Evolutionary conservation across 2,113 vertebrate species (phyloP), one percentile per base, ranked within the genome.

Genomic region (Laticauda colubrina): DNA sequence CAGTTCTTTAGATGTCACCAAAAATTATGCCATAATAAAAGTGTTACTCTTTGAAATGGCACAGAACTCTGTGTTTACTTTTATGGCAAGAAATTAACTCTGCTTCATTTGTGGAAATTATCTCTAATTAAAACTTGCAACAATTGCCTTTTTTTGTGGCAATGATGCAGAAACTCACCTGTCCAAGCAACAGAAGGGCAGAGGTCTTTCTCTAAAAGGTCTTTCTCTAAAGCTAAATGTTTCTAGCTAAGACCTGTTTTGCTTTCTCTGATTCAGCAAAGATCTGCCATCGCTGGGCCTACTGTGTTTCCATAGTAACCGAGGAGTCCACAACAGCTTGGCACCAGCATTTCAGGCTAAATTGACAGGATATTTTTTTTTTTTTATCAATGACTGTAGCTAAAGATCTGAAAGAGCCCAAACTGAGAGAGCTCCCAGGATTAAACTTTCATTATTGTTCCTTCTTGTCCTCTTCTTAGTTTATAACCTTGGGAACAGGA

Each of bases 261-360:
- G 88, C 93, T 97, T 89, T 92, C 53, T 96, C 95, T 94, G 0
- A 0, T 94, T 93, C 94, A 95, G 96, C 91, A 90, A 39, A 96
- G 96, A 95, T 95, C 94, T 95, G 95, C 95, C 96, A 96, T 94
- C 85, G 93, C 96, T 94, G 95, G 95, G 94, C 95, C 96, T 97
- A 95, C 94, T 96, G 94, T 93, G 96, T 96, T 96, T 95, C 96
- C 95, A 97, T 96, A 95, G 96, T 96, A 96, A 97, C 96, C 20
- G 0, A 0, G 93, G 93, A 97, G 96, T 95, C 96, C 96, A 97
- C 95, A 96, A 93, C 95, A 95, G 96, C 96, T 96, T 93, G 5
- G 7, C 1, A 0, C 94, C 92, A 93, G 94, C 88, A 91, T 97
- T 96, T 97, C 3, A 0, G 39, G 92, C 92, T 95, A 55, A 94